Conservation (phyloP, 2,113 vertebrate genomes). For the Malurus melanocephalus region DNA sequence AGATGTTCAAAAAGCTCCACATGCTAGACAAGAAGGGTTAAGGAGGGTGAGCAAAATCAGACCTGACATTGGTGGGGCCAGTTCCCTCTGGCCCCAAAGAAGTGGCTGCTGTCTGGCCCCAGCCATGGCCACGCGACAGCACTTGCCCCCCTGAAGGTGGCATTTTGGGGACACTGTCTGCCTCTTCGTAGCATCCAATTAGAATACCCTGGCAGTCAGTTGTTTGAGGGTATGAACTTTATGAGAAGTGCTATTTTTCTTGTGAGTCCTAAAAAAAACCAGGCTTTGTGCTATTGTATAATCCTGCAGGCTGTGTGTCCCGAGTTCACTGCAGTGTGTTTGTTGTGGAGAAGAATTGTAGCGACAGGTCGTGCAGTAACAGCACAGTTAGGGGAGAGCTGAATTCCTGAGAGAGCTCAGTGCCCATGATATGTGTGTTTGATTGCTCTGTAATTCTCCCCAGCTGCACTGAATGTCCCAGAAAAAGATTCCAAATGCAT, state of each 20-base stretch:
- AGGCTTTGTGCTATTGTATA: background rate
- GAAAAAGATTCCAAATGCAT: background rate
- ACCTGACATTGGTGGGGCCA: background rate
- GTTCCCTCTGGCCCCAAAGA: background rate
- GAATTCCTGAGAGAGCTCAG: background rate
- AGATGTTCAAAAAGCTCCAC: background rate
- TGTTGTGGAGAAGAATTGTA: background rate
- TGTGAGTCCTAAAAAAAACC: background rate
- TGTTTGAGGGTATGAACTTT: background rate
- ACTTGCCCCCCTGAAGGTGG: background rate
- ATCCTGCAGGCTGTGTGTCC: background rate
- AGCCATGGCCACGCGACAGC: accelerated
- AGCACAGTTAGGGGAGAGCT: background rate
- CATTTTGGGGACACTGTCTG: background rate
- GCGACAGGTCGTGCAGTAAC: background rate
- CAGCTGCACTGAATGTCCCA: background rate
- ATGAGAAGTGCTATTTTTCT: background rate
- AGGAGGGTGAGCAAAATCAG: background rate
- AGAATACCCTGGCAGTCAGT: background rate
- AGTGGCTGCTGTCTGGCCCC: background rate
- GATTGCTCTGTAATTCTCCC: background rate
- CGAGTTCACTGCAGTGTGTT: background rate
- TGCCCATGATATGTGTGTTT: background rate
- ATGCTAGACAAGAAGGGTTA: background rate
- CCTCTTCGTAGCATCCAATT: background rate